These are phyloP conservation scores for Leistus spinibarbis DNA, from an alignment of 2,888 invertebrate genomes.

Conservation along the genomic window DNA sequence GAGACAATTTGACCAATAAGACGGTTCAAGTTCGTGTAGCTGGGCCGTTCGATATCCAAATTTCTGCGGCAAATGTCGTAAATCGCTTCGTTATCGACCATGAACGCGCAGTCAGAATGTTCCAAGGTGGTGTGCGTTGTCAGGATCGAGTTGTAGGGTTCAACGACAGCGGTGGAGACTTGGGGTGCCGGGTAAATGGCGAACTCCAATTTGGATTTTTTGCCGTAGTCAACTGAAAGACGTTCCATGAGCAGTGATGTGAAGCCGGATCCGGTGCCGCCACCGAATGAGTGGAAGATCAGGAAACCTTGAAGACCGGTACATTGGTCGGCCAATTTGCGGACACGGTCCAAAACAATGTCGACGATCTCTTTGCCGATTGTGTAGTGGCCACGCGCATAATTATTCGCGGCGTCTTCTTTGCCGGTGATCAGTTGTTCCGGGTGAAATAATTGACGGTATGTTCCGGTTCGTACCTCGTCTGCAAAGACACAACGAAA, in stretches of 20 bases:
- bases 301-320: constrained; percentile 78
- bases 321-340: constrained; percentile 77
- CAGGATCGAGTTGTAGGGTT: constrained; percentile 68
- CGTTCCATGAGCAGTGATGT: constrained; percentile 82
- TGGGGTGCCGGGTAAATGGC: constrained; percentile 82
- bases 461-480: constrained; percentile 62
- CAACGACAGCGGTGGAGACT: constrained; percentile 59
- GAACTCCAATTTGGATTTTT: constrained; percentile 81
- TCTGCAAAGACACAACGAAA: constrained; percentile 51
- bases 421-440: constrained; percentile 82
- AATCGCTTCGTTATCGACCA: constrained; percentile 59
- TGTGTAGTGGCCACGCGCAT: constrained; percentile 82
- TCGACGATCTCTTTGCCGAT: constrained; percentile 76
- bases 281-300: constrained; percentile 81
- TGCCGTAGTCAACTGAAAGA: constrained; percentile 76
- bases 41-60: constrained; percentile 66
- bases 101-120: constrained; percentile 67
- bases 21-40: constrained; percentile 68
- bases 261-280: constrained; percentile 82
- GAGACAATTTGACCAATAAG: constrained; percentile 63
- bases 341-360: constrained; percentile 68
- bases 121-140: constrained; percentile 67
- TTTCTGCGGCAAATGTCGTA: constrained; percentile 65
- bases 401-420: constrained; percentile 86
- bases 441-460: constrained; percentile 67